phyloP scores from a whole-genome alignment of 2,888 invertebrate species.

The Subacronicta megacephala region DNA sequence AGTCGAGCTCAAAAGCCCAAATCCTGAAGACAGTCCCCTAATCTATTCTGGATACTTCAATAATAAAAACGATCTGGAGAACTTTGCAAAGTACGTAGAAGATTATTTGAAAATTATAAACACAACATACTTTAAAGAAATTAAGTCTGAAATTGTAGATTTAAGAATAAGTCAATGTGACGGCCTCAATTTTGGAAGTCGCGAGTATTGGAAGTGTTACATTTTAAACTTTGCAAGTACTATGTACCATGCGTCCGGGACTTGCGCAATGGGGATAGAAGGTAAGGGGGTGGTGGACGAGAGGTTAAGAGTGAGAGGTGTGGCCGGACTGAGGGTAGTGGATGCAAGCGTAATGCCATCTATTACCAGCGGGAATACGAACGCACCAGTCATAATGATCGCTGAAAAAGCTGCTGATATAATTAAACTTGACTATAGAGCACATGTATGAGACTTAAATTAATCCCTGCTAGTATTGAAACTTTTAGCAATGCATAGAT shows the following conservation, averaged over 20 bases:
- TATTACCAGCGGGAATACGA: constrained; percentile 94
- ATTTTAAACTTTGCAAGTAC: constrained; percentile 85
- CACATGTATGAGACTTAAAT: constrained; percentile 14
- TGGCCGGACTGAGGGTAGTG: constrained; percentile 91
- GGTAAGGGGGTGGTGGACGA: constrained; percentile 69
- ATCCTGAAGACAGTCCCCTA: constrained; percentile 63
- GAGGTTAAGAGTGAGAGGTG: constrained; percentile 82
- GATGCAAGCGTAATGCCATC: constrained; percentile 96
- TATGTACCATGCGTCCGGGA: constrained; percentile 85
- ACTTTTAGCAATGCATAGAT: too few relatives aligned
- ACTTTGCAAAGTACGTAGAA: constrained; percentile 57
- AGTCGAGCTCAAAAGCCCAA: constrained; percentile 58
- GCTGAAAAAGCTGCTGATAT: constrained; percentile 95
- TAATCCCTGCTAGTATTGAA: too few relatives aligned
- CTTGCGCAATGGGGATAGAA: constrained; percentile 72
- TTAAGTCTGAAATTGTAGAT: constrained; percentile 57
- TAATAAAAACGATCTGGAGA: constrained; percentile 61
- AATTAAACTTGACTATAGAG: constrained; percentile 93
- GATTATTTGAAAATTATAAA: constrained; percentile 62
- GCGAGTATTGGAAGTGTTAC: constrained; percentile 72
- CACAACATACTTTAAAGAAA: constrained; percentile 60
- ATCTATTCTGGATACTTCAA: constrained; percentile 62
- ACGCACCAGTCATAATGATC: constrained; percentile 95
- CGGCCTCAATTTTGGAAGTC: constrained; percentile 50
- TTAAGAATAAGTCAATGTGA: constrained; percentile 58